Evolutionary conservation across 1,140 invertebrate species (phyloP).

Genomic region (Drosophila murphyi): DNA sequence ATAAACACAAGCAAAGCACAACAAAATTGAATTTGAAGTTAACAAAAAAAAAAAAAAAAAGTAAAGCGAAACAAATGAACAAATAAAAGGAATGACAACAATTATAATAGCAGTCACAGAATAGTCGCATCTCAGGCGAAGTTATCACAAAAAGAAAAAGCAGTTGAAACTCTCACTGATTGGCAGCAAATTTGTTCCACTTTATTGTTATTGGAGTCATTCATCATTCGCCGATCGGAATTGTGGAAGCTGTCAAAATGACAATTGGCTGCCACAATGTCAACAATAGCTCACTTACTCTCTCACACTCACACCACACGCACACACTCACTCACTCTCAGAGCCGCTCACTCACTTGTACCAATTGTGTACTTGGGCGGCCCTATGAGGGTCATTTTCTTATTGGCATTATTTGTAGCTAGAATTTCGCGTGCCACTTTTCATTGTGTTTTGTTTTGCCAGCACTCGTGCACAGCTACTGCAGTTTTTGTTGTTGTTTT

Average conservation of each 20-base stretch:
- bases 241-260: constrained; percentile 50
- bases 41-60: constrained; percentile 10
- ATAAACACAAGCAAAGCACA: too few relatives aligned
- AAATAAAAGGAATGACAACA: background rate
- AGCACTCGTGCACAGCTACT: constrained; percentile 27
- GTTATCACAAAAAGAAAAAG: background rate
- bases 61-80: constrained; percentile 2
- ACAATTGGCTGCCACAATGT: constrained; percentile 41
- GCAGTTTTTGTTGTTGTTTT: constrained; percentile 21
- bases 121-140: constrained; percentile 18
- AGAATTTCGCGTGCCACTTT: constrained; percentile 49
- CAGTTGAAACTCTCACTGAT: constrained; percentile 32
- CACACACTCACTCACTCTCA: background rate
- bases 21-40: background rate
- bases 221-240: constrained; percentile 39
- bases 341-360: background rate
- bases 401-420: constrained; percentile 27
- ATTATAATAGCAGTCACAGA: constrained; percentile 4
- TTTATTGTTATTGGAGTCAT: constrained; percentile 38
- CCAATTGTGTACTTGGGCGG: background rate
- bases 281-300: constrained; percentile 13
- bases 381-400: constrained; percentile 28
- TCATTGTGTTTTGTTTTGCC: constrained; percentile 25
- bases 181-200: constrained; percentile 42
- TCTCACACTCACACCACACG: background rate